phyloP scores from a whole-genome alignment of 2,113 vertebrate genomes.

The Ceuthmochares aereus region DNA sequence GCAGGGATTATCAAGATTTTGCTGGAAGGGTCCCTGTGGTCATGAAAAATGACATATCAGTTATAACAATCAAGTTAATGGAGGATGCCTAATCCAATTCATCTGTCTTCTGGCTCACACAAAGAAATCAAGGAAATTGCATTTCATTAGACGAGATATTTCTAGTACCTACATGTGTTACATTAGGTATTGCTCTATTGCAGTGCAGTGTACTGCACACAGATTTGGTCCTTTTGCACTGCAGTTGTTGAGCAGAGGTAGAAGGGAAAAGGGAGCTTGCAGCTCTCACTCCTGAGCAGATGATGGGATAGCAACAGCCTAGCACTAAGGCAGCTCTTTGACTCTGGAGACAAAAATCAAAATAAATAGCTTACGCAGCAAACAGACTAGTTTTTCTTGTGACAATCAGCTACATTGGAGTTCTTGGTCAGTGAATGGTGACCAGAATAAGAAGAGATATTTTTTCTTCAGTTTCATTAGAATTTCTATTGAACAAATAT shows the following conservation, averaged over 20 bases:
- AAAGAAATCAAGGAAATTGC: neutral
- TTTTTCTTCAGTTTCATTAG: neutral
- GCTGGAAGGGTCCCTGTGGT: neutral
- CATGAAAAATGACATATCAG: neutral
- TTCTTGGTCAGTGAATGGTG: neutral
- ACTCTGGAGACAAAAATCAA: neutral
- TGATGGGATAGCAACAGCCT: fast-evolving
- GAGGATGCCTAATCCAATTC: neutral
- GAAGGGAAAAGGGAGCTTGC: neutral
- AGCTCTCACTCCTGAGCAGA: neutral
- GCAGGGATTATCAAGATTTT: neutral
- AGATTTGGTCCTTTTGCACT: neutral
- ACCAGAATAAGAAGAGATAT: neutral
- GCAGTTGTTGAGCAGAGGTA: neutral
- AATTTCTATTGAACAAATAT: neutral
- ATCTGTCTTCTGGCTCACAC: neutral
- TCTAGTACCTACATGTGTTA: neutral
- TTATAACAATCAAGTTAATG: neutral
- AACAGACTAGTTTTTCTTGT: neutral
- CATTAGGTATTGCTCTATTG: neutral
- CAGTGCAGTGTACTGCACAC: neutral
- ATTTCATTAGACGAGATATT: neutral
- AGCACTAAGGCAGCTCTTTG: neutral
- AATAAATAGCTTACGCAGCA: neutral
- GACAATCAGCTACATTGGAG: neutral